Evolutionary conservation across 2,113 vertebrate genomes (phyloP).

Genomic region (Cyprinodon variegatus): DNA sequence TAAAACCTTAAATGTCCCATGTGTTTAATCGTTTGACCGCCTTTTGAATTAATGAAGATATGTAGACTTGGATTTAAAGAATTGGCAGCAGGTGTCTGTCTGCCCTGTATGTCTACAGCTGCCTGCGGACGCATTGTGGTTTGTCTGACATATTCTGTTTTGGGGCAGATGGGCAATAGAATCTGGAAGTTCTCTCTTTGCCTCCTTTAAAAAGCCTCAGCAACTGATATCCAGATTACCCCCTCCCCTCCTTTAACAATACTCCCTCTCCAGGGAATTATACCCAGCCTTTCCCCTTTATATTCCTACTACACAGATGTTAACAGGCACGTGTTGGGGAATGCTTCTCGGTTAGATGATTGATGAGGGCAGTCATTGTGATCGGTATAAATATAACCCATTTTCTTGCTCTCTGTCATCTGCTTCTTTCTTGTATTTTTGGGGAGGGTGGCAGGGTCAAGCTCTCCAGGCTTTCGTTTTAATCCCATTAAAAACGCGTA

Average conservation of each 20-base stretch:
- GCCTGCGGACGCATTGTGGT: constrained; percentile 32
- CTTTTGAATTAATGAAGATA: not conserved
- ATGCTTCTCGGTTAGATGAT: constrained; percentile 66
- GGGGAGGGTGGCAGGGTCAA: constrained; percentile 36
- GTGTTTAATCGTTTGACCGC: not conserved
- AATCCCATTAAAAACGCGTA: constrained; percentile 75
- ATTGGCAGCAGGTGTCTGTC: constrained; percentile 70
- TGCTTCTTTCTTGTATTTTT: constrained; percentile 35
- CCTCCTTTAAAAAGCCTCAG: constrained; percentile 51
- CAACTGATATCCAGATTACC: constrained; percentile 59
- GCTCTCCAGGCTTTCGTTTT: constrained; percentile 49
- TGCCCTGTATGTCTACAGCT: constrained; percentile 31
- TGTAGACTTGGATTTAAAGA: constrained; percentile 10
- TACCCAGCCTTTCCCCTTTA: constrained; percentile 42
- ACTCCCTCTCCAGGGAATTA: constrained; percentile 49
- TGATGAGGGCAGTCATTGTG: constrained; percentile 52
- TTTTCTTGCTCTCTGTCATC: constrained; percentile 38
- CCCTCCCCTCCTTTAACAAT: constrained; percentile 16
- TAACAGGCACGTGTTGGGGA: constrained; percentile 60
- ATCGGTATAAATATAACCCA: constrained; percentile 23
- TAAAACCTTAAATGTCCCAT: not conserved
- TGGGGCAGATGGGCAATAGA: constrained; percentile 69
- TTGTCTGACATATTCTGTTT: constrained; percentile 23
- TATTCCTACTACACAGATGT: constrained; percentile 21
- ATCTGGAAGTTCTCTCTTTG: constrained; percentile 29